Base-by-base conservation (phyloP, 2,888 invertebrate species). In the Parascotia fuliginaria region DNA sequence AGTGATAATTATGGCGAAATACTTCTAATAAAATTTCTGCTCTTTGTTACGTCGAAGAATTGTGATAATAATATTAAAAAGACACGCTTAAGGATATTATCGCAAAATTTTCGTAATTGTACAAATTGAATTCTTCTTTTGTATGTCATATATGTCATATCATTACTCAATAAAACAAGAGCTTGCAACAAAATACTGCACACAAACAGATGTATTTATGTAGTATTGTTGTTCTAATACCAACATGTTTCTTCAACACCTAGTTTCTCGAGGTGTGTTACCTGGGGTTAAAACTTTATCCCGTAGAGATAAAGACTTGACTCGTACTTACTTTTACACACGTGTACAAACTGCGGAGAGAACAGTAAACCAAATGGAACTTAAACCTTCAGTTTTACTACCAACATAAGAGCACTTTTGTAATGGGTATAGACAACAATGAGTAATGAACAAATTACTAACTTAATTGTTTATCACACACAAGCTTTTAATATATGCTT, bases 211-310 rank as follows among this genome's bases (percentile, higher is more conserved):
- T 45, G 41, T 9, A 45, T 33, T 42, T 11, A 19, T 6, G 34
- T 29, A 24, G 48, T 40, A 28, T 44, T 52, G 46, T 52, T 46
- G 16, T 40, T 33, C 33, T 24, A 41, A 34, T 37, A 56, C 50
- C 56, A 34, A 56, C 55, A 45, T 49, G 50, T 64, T 49, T 51
- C 42, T 37, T 9, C n/a, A 40, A 51, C 64, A 57, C 57, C 38
- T 44, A n/a, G n/a, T n/a, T 52, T 28, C 28, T 12, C 45, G 36
- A 40, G 47, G 45, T 60, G 36, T 19, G 19, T 34, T 46, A 40
- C 46, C 33, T 46, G 36, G 41, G 33, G 44, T 43, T 58, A 54
- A 41, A 60, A 50, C 52, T 65, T 64, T 61, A 65, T 65, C 36
- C 47, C 22, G 9, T 37, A 41, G 37, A 38, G 49, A 65, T 57